phyloP scores from a whole-genome alignment of 1,140 invertebrate species.

The Amphibalanus amphitrite region DNA sequence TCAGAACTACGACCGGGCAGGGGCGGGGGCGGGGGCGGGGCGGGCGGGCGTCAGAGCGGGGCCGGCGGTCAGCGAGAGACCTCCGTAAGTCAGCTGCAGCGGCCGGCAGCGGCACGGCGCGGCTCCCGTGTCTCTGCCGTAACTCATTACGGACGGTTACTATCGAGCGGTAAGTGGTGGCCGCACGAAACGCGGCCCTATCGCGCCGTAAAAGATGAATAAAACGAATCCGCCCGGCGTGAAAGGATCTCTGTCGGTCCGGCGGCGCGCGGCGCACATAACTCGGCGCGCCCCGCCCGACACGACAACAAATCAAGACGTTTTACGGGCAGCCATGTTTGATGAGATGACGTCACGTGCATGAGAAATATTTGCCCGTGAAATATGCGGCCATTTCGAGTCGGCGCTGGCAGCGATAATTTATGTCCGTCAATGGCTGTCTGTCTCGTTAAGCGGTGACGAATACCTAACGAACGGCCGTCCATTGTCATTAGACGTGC shows the following conservation, averaged over 20 bases:
- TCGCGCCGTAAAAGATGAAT: not conserved
- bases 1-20: not conserved
- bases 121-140: not conserved
- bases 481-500: not conserved
- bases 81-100: not conserved
- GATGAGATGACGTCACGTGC: not conserved
- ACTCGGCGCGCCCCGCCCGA: not conserved
- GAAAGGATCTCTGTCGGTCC: not conserved
- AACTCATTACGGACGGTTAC: not conserved
- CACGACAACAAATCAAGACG: not conserved
- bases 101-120: too few species aligned
- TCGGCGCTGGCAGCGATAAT: not conserved
- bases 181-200: not conserved
- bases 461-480: not conserved
- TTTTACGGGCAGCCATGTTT: not conserved
- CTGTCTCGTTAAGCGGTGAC: constrained; percentile 1
- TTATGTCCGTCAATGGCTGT: not conserved
- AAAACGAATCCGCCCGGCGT: not conserved
- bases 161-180: not conserved
- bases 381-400: not conserved
- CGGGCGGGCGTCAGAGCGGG: too few species aligned
- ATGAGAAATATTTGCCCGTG: not conserved
- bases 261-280: not conserved
- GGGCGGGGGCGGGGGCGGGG: too few species aligned
- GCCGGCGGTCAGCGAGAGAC: not conserved